Conservation (phyloP, 2,113 vertebrate species). For the Isichthys henryi region DNA sequence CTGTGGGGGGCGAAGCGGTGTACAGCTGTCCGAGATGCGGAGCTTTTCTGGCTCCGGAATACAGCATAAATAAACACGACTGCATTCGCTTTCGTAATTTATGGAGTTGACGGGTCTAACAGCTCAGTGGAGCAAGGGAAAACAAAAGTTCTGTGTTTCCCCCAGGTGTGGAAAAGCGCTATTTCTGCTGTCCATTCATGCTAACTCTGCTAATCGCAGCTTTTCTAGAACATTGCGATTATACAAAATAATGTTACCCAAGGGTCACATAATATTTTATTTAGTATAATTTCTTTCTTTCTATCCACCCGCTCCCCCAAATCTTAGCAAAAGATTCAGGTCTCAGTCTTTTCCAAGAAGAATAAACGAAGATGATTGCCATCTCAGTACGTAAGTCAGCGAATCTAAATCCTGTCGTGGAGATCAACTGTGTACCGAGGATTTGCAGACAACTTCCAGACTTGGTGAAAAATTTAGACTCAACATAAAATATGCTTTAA, state of each 20-base stretch:
- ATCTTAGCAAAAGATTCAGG: neutral
- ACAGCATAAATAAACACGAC: conserved; percentile 54
- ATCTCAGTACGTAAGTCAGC: neutral
- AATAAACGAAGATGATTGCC: neutral
- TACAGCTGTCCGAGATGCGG: conserved; percentile 40
- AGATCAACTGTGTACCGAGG: neutral
- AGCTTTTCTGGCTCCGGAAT: conserved; percentile 31
- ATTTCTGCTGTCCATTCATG: conserved; percentile 14
- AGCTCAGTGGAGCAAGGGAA: conserved; percentile 34
- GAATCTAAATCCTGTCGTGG: neutral
- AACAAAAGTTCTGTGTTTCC: conserved; percentile 44
- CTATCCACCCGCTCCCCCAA: neutral
- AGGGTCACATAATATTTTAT: neutral
- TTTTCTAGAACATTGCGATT: conserved; percentile 10
- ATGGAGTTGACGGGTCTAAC: conserved; percentile 45
- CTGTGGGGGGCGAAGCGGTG: conserved; percentile 20
- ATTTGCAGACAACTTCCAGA: neutral
- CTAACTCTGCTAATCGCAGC: conserved; percentile 26
- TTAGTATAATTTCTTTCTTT: neutral
- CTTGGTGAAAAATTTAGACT: neutral
- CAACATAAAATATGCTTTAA: neutral
- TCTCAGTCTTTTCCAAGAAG: neutral
- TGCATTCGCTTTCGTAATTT: conserved; percentile 53
- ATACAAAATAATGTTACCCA: neutral
- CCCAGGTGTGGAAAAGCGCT: conserved; percentile 41